Conservation (phyloP, 2,888 invertebrate species). For the Sylvicola cinctus region DNA sequence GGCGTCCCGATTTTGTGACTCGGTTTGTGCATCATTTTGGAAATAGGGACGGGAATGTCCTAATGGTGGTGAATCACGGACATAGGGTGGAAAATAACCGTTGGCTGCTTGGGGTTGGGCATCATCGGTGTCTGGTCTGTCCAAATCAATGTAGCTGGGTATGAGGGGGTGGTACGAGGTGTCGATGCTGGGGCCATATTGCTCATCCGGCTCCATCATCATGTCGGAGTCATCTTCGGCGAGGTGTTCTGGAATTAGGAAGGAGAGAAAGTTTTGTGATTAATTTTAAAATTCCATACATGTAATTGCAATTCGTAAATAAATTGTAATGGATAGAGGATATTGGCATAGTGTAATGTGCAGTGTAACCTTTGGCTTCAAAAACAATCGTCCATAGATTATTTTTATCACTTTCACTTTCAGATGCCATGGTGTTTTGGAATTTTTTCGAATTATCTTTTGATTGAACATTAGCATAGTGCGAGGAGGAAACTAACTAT, state of each 20-base stretch:
- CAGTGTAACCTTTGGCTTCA: no score
- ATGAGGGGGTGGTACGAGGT: slow-evolving; percentile 11
- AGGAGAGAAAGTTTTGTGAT: slow-evolving; percentile 4
- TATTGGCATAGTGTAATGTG: no score
- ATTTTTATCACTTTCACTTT: no score
- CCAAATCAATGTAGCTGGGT: background rate
- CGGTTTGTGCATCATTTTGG: slow-evolving; percentile 31
- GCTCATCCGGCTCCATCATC: slow-evolving; percentile 26
- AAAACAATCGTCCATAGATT: no score
- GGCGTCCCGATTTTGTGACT: slow-evolving; percentile 31
- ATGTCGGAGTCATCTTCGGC: slow-evolving; percentile 24
- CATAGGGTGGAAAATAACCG: slow-evolving; percentile 62
- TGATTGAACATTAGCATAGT: no score
- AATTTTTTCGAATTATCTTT: no score
- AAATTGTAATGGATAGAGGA: no score
- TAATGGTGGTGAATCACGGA: slow-evolving; percentile 33
- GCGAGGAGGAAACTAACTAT: no score
- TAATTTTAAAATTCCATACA: no score
- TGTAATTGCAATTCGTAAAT: no score
- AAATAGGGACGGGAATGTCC: slow-evolving; percentile 38
- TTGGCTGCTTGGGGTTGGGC: slow-evolving; percentile 32
- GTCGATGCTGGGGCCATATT: slow-evolving; percentile 16
- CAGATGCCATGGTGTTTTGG: no score
- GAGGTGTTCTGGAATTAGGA: slow-evolving; percentile 16
- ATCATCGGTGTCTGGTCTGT: slow-evolving; percentile 8